These are phyloP conservation scores for Syndactyla subalaris DNA, from an alignment of 2,797 vertebrate genomes.

Conservation along the genomic window DNA sequence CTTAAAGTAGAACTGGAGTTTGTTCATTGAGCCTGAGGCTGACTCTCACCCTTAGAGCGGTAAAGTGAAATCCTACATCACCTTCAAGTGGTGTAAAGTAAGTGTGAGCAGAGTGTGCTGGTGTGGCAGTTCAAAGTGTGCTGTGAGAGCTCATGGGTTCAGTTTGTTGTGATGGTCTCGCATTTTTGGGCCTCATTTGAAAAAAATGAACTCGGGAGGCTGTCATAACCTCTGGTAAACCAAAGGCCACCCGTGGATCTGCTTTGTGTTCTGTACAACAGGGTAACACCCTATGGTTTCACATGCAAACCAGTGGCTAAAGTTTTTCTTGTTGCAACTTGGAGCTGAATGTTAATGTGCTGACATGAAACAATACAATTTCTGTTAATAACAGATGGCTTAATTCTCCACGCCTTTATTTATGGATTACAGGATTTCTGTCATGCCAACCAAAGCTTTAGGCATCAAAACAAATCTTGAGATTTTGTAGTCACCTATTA, in stretches of 20 bases:
- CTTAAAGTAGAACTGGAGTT: background rate
- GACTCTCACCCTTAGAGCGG: background rate
- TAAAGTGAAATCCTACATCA: background rate
- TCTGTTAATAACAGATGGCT: conserved; percentile 54
- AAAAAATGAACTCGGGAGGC: background rate
- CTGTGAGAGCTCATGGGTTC: background rate
- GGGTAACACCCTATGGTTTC: background rate
- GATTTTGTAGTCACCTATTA: conserved; percentile 9
- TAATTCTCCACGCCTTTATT: conserved; percentile 32
- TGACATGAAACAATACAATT: conserved; percentile 11
- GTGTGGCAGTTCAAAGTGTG: fast-evolving
- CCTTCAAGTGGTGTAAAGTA: background rate
- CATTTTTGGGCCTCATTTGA: background rate
- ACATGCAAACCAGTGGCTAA: background rate
- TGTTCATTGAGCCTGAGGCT: background rate
- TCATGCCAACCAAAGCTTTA: conserved; percentile 25
- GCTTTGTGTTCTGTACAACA: background rate
- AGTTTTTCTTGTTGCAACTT: conserved; percentile 53
- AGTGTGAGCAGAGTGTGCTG: fast-evolving
- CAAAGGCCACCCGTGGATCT: background rate
- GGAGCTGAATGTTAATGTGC: background rate
- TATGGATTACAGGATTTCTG: conserved; percentile 41
- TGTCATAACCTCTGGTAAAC: background rate
- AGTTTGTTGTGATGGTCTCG: background rate
- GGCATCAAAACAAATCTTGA: conserved; percentile 24